Base-by-base conservation (phyloP, 2,113 vertebrate genomes). In the Oriolus oriolus region DNA sequence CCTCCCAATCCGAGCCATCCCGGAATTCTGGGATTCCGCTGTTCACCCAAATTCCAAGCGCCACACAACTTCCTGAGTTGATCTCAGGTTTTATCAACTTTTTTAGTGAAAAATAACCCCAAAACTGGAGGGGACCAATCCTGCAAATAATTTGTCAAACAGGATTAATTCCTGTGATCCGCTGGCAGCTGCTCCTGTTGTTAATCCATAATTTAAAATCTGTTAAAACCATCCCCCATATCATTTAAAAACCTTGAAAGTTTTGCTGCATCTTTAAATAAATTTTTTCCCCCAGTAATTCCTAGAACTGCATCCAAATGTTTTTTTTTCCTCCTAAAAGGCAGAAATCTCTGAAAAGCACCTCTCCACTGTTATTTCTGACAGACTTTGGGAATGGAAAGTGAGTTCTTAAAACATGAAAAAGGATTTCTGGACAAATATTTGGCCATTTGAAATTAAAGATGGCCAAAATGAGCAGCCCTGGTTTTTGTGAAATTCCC, bases 391-490 rank as follows among this genome's bases (percentile, higher is more conserved):
- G 59, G 79, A 86, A 27, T 27, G 63, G 68, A 80, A 96, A 95
- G 9, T 7, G 47, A 22, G 59, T 20, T 73, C 37, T 76, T 44
- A 76, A 80, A 93, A 41, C 28, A 26, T 7, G 13, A 13, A 60
- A 78, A 73, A 54, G 1, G 20, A 47, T n/a, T 42, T 81, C 57
- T 60, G 57, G 14, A 6, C 12, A 74, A 94, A 87, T 70, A 42
- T 84, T 89, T 91, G 81, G 23, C 50, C n/a, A 37, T 63, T 95
- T 93, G 60, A 71, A 84, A 68, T 59, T 35, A 45, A 70, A 89
- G 39, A 28, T 75, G 30, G 64, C 84, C 60, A 87, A 68, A 87
- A 39, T 63, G 81, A 87, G 74, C 87, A 70, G 30, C 13, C 9
- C 6, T 50, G 16, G 4, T 31, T 84, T 71, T 78, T 5, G 2